A percentile compares a stretch with the other conserved stretches of the same genome.
Conservation (phyloP, 2,113 vertebrate species). For the Antigone vipio region DNA sequence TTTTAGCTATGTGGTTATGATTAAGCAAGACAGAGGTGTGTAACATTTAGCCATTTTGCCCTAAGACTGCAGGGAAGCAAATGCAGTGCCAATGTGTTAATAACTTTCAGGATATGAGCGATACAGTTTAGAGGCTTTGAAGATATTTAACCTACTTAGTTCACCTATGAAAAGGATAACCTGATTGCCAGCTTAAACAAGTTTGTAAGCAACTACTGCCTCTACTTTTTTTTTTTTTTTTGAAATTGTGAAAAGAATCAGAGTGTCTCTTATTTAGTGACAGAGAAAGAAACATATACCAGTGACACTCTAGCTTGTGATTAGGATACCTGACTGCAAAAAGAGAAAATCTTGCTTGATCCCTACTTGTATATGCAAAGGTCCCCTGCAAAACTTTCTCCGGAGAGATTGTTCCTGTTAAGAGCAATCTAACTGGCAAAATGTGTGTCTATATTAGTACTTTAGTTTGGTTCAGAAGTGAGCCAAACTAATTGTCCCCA, state of each 20-base stretch:
- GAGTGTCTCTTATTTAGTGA: background rate
- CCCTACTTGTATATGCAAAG: background rate
- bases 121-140: constrained; percentile 10
- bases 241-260: background rate
- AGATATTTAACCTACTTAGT: constrained; percentile 42
- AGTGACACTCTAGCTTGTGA: background rate
- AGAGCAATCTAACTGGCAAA: background rate
- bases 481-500: background rate
- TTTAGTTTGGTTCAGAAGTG: background rate
- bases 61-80: background rate
- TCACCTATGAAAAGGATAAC: constrained; percentile 16
- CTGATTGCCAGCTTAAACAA: background rate
- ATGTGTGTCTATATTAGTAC: background rate
- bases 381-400: background rate
- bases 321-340: background rate
- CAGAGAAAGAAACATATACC: background rate
- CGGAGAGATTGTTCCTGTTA: background rate
- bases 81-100: background rate
- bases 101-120: constrained; percentile 14
- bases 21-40: background rate
- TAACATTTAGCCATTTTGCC: background rate
- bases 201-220: background rate
- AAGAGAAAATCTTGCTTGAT: background rate
- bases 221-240: background rate
- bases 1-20: background rate